Conservation (phyloP, 2,113 vertebrate species). For the Phainopepla nitens region DNA sequence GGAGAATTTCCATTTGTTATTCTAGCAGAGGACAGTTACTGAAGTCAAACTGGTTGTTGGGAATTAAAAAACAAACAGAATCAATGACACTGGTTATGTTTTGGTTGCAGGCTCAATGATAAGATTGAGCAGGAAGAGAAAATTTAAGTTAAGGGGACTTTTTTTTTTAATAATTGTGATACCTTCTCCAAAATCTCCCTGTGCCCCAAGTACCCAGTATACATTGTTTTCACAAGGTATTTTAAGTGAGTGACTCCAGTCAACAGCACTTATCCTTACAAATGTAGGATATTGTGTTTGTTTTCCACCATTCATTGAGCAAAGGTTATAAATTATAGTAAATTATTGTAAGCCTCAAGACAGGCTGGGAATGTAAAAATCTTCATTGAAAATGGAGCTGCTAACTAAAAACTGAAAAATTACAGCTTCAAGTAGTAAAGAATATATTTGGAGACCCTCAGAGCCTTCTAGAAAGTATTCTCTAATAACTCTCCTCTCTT, state of each 20-base stretch:
- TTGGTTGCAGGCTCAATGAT: not conserved
- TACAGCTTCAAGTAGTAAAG: not conserved
- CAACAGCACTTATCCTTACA: not conserved
- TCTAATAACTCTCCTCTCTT: not conserved
- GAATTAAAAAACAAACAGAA: not conserved
- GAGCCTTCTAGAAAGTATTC: not conserved
- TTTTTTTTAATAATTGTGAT: not conserved
- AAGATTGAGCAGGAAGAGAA: not conserved
- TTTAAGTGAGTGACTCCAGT: not conserved
- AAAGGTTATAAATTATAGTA: not conserved
- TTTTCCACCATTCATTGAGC: not conserved
- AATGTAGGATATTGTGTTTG: not conserved
- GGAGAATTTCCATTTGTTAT: not conserved
- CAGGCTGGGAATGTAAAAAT: not conserved
- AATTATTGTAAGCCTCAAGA: not conserved
- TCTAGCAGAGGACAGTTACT: not conserved
- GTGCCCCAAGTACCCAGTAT: not conserved
- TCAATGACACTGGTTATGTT: not conserved
- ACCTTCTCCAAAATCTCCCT: not conserved
- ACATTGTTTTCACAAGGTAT: not conserved
- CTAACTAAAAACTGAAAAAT: not conserved
- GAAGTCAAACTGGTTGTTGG: not conserved
- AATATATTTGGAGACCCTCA: not conserved
- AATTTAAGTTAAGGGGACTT: not conserved
- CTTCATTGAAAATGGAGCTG: not conserved